These are phyloP conservation scores for Pseudococcus jackbeardsleyi DNA, from an alignment of 2,888 invertebrate genomes.

Conservation along the genomic window DNA sequence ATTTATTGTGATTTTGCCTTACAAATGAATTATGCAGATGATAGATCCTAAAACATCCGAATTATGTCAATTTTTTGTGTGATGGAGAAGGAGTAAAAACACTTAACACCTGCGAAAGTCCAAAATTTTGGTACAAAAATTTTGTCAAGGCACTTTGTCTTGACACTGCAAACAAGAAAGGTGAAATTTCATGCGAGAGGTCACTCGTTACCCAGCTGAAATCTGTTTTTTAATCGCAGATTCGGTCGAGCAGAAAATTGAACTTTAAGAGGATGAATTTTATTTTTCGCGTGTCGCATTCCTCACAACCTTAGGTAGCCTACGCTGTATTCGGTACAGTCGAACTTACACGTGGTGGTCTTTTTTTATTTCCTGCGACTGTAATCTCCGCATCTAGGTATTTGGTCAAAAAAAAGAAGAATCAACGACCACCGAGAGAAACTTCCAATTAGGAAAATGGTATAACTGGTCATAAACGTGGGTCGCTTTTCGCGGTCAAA, in stretches of 20 bases:
- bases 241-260: neutral
- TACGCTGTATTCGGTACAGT: no score
- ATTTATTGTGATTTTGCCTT: no score
- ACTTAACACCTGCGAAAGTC: no score
- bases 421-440: constrained; percentile 6
- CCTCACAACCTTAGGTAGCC: neutral
- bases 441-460: neutral
- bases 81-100: no score
- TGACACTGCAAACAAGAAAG: neutral
- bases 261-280: neutral
- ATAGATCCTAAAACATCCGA: no score
- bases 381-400: neutral
- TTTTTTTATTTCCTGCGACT: neutral
- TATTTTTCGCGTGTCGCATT: neutral
- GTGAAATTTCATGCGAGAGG: neutral
- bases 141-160: no score
- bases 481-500: constrained; percentile 32
- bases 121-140: no score
- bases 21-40: no score
- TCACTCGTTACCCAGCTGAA: neutral
- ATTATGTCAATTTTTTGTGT: no score
- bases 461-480: constrained; percentile 7
- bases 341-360: neutral
- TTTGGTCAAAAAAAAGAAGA: neutral
- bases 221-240: neutral